phyloP scores from a whole-genome alignment of 2,113 vertebrate species.

The Climacteris rufus region DNA sequence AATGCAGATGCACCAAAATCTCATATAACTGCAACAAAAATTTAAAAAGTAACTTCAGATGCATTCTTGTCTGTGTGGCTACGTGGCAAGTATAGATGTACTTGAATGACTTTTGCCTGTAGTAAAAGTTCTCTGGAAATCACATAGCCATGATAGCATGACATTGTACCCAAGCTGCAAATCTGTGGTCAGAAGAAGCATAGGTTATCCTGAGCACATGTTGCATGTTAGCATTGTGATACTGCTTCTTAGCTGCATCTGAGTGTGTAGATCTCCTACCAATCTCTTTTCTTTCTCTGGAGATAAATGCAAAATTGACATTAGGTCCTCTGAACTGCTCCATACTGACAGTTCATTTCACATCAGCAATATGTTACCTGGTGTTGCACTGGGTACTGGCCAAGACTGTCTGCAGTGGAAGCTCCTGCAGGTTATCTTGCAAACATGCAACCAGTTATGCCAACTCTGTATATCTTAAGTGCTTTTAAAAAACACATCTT shows the following conservation, averaged over 20 bases:
- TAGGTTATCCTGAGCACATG: background rate
- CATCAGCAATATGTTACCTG: background rate
- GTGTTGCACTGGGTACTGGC: background rate
- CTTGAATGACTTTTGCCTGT: background rate
- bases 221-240: background rate
- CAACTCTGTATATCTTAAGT: background rate
- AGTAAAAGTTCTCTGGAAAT: background rate
- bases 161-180: background rate
- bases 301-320: background rate
- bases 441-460: background rate
- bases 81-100: background rate
- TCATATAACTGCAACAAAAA: background rate
- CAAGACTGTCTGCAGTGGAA: background rate
- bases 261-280: background rate
- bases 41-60: background rate
- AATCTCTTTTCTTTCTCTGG: background rate
- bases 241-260: background rate
- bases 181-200: background rate
- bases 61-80: background rate
- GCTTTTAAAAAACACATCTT: background rate
- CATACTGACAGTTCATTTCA: background rate
- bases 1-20: background rate
- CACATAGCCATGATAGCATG: background rate
- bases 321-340: background rate
- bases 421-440: background rate